Evolutionary conservation across 2,113 vertebrate species (phyloP), one percentile per base, ranked within the genome.

Genomic region (Trogon melanurus): DNA sequence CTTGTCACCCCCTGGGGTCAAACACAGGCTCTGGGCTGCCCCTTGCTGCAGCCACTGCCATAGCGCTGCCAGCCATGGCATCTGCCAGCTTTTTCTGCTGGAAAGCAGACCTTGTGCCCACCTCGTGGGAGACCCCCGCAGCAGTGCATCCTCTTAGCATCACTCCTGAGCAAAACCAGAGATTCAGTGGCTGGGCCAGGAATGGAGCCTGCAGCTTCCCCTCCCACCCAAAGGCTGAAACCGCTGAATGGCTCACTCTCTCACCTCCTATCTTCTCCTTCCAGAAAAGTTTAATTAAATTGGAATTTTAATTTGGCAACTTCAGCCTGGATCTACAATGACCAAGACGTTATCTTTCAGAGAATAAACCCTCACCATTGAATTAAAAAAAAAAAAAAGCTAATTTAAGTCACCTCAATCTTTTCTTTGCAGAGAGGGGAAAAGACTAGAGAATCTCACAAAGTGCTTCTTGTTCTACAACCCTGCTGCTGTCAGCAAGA

Each of bases 21-120:
- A 64, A 54, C 36, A 64, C 19, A 45, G 36, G 44, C 25, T 25
- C 48, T 82, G 29, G 47, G 34, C 19, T 57, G 62, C 20, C 15
- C 45, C 26, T 71, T 48, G 2, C 29, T 51, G 51, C 48, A 62
- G 41, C 25, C 72, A 19, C 41, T 45, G 25, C 7, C 29, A 13
- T 30, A 45, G 11, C 0, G 0, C 54, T 86, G 65, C 54, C 76
- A 74, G 25, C 29, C 0, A 0, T 21, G 47, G 53, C 29, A 61
- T 5, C 38, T 58, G 38, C 12, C 45, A 79, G 54, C 20, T 73
- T 72, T 32, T 79, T 56, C 51, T 57, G 34, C 61, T 22, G 51
- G 41, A 75, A 89, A 83, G 22, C 18, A 71, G 25, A 36, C 48
- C 36, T 73, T 0, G 0, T 13, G 7, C 27, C 27, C 4, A 1